Conservation (phyloP, 2,888 invertebrate species). For the Luperina testacea region DNA sequence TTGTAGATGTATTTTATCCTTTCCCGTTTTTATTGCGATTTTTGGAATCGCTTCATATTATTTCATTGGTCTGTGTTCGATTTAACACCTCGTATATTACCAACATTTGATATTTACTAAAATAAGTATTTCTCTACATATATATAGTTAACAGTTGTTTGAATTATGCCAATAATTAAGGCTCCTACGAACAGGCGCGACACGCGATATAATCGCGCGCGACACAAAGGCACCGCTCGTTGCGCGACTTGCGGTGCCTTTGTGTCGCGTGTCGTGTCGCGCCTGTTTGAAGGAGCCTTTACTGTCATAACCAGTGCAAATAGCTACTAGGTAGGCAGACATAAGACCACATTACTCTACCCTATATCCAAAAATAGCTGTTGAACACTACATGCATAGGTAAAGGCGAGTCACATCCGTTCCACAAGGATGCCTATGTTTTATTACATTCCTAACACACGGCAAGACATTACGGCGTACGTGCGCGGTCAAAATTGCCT, state of each 20-base stretch:
- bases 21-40: slow-evolving; percentile 18
- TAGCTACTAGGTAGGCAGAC: neutral
- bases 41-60: slow-evolving; percentile 18
- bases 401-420: slow-evolving; percentile 74
- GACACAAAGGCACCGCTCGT: too few relatives aligned
- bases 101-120: neutral
- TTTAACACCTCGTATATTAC: slow-evolving; percentile 28
- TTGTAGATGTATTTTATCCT: slow-evolving; percentile 36
- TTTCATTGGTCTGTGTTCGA: slow-evolving; percentile 11
- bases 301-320: neutral
- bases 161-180: slow-evolving; percentile 2
- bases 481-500: slow-evolving; percentile 80
- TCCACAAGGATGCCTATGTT: slow-evolving; percentile 78
- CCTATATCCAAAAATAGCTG: slow-evolving; percentile 49
- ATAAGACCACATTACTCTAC: slow-evolving; percentile 13
- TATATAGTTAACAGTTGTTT: neutral
- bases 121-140: slow-evolving; percentile 5
- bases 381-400: slow-evolving; percentile 50
- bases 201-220: too few relatives aligned
- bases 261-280: too few relatives aligned
- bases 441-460: slow-evolving; percentile 83
- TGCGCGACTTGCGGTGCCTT: too few relatives aligned
- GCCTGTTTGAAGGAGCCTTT: too few relatives aligned
- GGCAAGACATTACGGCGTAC: slow-evolving; percentile 76
- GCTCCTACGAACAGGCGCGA: too few relatives aligned